phyloP scores from a whole-genome alignment of 2,113 vertebrate species.

The Potamarius usumacintae region DNA sequence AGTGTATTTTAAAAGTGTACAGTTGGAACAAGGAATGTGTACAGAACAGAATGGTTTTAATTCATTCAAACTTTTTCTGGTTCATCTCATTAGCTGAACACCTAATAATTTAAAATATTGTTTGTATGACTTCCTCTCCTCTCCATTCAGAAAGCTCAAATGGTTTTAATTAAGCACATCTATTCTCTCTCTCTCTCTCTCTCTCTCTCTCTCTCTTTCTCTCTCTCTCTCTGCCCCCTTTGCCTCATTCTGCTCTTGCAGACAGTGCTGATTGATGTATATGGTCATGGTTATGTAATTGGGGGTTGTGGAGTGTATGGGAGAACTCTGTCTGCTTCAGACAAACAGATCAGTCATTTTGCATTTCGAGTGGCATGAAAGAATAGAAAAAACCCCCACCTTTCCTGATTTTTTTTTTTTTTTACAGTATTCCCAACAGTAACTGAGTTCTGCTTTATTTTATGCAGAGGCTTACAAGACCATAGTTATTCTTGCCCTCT shows the following conservation, averaged over 20 bases:
- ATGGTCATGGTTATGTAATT: constrained; percentile 21
- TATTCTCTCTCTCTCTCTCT: not conserved
- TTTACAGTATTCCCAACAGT: not conserved
- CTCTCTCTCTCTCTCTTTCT: not conserved
- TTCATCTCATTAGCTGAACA: not conserved
- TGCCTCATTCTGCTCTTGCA: not conserved
- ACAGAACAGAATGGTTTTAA: not conserved
- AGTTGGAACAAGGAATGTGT: not conserved
- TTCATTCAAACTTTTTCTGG: not conserved
- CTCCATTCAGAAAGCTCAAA: constrained; percentile 34
- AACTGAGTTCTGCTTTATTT: not conserved
- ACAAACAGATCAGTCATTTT: not conserved
- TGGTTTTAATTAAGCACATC: constrained; percentile 59
- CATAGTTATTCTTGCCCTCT: not conserved
- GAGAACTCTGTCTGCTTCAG: not conserved
- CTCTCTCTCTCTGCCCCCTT: not conserved
- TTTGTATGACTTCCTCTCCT: constrained; percentile 16
- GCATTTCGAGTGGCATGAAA: not conserved
- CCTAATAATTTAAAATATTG: constrained; percentile 28
- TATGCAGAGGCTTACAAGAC: not conserved
- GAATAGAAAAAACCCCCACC: not conserved
- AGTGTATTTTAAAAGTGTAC: constrained; percentile 5
- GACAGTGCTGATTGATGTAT: constrained; percentile 19
- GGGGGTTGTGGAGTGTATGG: not conserved
- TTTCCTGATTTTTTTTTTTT: not conserved